These are phyloP conservation scores for Petrophora chlorosata DNA, from an alignment of 2,888 invertebrate species.

Conservation along the genomic window DNA sequence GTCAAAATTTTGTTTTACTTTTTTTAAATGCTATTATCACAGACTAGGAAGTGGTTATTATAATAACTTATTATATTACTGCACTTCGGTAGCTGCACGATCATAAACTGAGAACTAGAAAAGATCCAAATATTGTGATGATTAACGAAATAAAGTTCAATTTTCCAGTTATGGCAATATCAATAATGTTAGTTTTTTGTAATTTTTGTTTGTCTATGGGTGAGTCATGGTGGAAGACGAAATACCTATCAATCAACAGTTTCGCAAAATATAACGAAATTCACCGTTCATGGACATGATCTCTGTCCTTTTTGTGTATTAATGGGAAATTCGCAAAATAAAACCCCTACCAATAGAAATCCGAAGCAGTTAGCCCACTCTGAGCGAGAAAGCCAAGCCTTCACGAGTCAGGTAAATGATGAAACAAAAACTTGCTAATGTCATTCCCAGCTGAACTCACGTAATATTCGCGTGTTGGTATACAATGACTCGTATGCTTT, in stretches of 20 bases:
- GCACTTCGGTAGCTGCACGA: too few species aligned
- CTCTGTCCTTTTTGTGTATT: conserved; percentile 42
- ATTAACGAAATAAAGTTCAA: too few species aligned
- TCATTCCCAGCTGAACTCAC: conserved; percentile 81
- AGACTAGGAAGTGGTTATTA: too few species aligned
- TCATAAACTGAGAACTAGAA: too few species aligned
- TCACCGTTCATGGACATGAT: conserved; percentile 21
- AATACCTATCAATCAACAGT: too few species aligned
- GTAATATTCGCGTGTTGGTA: conserved; percentile 65
- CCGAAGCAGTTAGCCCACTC: conserved; percentile 55
- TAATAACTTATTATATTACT: too few species aligned
- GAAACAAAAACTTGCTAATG: conserved; percentile 79
- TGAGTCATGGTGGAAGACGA: too few species aligned
- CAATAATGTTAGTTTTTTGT: too few species aligned
- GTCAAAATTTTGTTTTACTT: too few species aligned
- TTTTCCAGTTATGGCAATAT: too few species aligned
- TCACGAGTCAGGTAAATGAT: conserved; percentile 77
- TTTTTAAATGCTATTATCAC: too few species aligned
- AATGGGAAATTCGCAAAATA: conserved; percentile 79
- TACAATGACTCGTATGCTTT: conserved; percentile 50
- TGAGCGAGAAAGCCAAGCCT: conserved; percentile 70
- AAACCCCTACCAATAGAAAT: conserved; percentile 56
- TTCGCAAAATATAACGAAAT: conserved; percentile 44
- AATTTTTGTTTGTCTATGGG: neutral
- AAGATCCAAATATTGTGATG: too few species aligned